Percentiles rank a stretch among this genome's conserved stretches.
These are phyloP conservation scores for Ips nitidus DNA, from an alignment of 1,140 invertebrate genomes.

Conservation along the genomic window DNA sequence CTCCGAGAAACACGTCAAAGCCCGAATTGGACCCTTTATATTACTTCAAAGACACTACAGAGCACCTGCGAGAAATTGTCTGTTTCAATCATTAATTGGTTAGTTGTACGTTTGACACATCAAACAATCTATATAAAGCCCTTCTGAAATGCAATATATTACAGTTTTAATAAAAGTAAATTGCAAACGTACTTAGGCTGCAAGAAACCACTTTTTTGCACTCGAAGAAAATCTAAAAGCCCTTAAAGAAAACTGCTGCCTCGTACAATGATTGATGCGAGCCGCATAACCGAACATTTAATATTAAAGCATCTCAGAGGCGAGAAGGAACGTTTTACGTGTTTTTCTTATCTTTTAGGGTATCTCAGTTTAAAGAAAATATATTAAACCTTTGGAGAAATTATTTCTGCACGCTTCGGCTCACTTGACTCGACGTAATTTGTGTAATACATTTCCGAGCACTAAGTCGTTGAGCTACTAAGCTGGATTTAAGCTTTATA, in stretches of 20 bases:
- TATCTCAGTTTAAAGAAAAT: conserved; percentile 25
- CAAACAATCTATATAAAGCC: background rate
- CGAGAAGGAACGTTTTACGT: conserved; percentile 21
- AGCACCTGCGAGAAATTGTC: no score
- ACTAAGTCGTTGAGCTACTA: background rate
- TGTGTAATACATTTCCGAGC: conserved; percentile 2
- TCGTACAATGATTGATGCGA: conserved; percentile 28
- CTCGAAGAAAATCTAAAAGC: conserved; percentile 27
- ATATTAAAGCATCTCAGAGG: conserved; percentile 29
- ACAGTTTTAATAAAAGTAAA: conserved; percentile 26
- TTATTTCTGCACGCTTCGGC: conserved; percentile 6
- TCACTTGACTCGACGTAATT: conserved; percentile 4
- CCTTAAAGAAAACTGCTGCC: conserved; percentile 29
- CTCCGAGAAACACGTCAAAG: no score
- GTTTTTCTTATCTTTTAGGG: conserved; percentile 13
- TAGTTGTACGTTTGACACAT: no score
- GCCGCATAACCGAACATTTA: conserved; percentile 25
- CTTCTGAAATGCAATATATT: conserved; percentile 11
- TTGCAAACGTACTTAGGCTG: conserved; percentile 27
- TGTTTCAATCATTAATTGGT: no score
- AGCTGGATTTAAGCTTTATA: background rate
- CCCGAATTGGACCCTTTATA: no score
- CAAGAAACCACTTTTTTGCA: conserved; percentile 25
- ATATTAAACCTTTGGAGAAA: conserved; percentile 17
- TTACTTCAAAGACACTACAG: no score